These are phyloP conservation scores for Pangasius macronema DNA, from an alignment of 2,797 vertebrate species.

Conservation along the genomic window DNA sequence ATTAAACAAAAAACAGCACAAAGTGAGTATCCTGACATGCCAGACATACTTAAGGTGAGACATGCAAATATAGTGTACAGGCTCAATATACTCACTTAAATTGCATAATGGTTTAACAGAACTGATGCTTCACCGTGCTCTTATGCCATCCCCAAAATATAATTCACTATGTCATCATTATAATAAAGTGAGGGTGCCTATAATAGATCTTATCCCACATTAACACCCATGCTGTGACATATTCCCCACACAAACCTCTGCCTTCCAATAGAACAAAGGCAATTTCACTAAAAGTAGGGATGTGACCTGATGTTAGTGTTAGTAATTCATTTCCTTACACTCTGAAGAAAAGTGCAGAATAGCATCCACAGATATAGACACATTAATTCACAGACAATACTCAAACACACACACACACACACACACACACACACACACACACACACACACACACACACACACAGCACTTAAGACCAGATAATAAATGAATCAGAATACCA, in stretches of 20 bases:
- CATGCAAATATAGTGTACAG: neutral
- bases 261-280: neutral
- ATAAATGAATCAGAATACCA: constrained; percentile 31
- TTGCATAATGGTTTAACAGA: neutral
- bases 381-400: constrained; percentile 22
- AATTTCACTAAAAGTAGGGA: neutral
- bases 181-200: neutral
- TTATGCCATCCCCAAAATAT: neutral
- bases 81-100: neutral
- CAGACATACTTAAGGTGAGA: neutral
- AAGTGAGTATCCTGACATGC: neutral
- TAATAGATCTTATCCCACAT: neutral
- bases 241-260: neutral
- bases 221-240: neutral
- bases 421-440: constrained; percentile 5
- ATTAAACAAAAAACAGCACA: neutral
- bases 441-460: constrained; percentile 7
- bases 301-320: neutral
- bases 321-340: no score
- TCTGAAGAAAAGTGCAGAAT: neutral
- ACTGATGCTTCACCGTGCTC: neutral
- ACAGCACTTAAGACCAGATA: constrained; percentile 10
- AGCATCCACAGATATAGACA: neutral
- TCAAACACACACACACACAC: constrained; percentile 8
- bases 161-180: neutral